Evolutionary conservation across 2,797 vertebrate genomes (phyloP), one percentile per base, ranked within the genome.

Genomic region (Chaunax sp.): DNA sequence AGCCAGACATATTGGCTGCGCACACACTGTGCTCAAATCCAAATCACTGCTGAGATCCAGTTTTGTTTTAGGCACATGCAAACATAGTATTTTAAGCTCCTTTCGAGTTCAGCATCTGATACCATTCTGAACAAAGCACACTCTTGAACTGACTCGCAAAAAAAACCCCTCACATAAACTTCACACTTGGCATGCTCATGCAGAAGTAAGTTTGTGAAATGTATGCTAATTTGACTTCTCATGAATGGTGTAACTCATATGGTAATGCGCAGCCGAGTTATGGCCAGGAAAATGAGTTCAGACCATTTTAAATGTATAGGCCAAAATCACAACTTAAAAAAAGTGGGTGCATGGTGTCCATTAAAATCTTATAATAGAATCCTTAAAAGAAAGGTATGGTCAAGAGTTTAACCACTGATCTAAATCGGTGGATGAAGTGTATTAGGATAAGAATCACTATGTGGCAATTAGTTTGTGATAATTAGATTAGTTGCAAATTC

Each of bases 1-100:
- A 78, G 67, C 76, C 81, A 89, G 81, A 84, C 78, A 52, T 50
- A 54, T 37, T 76, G 80, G 80, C 69, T 80, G 61, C 74, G 40
- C 41, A 56, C 69, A 62, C 53, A 49, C 44, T 83, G 81, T 59
- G 70, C 75, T 85, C 19, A 35, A 52, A 74, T 64, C 53, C 69
- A 70, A 62, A 77, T 76, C 81, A 50, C 57, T 58, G 64, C 72
- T 51, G 58, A 59, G 66, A 63, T 66, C 44, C 63, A 70, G 4
- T 44, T 74, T 74, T 65, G 58, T 61, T 28, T 66, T 23, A 56
- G 38, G 37, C 40, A 7, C 38, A 49, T 65, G 43, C 41, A 76
- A 58, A 51, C 33, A 22, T 25, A 20, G 16, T 22, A 15, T 64
- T 77, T 51, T 47, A 49, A 23, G n/a, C 51, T 56, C 20, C 8